Evolutionary conservation across 1,140 invertebrate genomes (phyloP).

Genomic region (Proales similis): DNA sequence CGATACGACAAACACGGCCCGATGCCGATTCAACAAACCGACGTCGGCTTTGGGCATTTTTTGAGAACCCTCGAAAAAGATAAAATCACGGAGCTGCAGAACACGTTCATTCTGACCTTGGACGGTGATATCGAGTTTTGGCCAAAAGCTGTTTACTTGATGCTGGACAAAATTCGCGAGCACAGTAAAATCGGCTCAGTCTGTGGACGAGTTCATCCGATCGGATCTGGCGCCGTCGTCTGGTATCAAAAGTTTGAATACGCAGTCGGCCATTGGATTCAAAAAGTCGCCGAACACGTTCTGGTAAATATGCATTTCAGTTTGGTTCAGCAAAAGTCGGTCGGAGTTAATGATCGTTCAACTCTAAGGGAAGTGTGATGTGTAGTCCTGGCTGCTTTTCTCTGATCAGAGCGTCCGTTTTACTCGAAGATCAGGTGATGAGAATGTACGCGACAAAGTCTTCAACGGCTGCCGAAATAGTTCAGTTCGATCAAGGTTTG

Average conservation of each 20-base stretch:
- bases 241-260: constrained; percentile 66
- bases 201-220: constrained; percentile 58
- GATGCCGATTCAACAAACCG: constrained; percentile 9
- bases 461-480: constrained; percentile 58
- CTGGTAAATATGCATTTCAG: no score
- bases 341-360: no score
- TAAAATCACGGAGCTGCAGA: constrained; percentile 49
- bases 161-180: constrained; percentile 58
- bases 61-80: constrained; percentile 5
- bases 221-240: constrained; percentile 56
- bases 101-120: constrained; percentile 57
- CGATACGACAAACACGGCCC: background rate
- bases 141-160: constrained; percentile 54
- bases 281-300: constrained; percentile 63
- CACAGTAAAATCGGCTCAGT: constrained; percentile 57
- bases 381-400: constrained; percentile 62
- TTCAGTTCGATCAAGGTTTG: constrained; percentile 61
- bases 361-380: constrained; percentile 62
- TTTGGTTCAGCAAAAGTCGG: no score
- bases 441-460: constrained; percentile 58
- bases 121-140: constrained; percentile 59
- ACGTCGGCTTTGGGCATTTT: constrained; percentile 32
- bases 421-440: constrained; percentile 62
- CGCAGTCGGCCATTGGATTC: constrained; percentile 63
- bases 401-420: constrained; percentile 57